phyloP scores from a whole-genome alignment of 2,113 vertebrate genomes.

The Gadus chalcogrammus region DNA sequence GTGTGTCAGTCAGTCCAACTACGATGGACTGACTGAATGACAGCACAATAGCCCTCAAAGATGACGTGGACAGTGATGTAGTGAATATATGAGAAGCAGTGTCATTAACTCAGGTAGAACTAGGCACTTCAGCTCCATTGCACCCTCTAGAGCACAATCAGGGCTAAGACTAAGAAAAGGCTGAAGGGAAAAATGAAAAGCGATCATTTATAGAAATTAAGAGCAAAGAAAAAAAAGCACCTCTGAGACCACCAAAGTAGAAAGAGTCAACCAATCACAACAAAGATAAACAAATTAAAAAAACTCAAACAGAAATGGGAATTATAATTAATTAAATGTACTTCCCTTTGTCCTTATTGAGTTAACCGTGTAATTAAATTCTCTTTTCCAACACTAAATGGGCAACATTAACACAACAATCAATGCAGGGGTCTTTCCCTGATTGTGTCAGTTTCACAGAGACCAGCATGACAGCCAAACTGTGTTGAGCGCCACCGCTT shows the following conservation, averaged over 20 bases:
- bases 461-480: not conserved
- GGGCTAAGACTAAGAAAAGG: constrained; percentile 2
- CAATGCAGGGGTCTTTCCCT: too few relatives aligned
- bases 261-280: constrained; percentile 7
- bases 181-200: not conserved
- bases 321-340: not conserved
- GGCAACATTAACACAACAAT: too few relatives aligned
- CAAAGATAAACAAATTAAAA: not conserved
- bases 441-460: not conserved
- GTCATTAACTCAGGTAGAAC: not conserved
- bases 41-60: too few relatives aligned
- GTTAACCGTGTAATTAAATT: too few relatives aligned
- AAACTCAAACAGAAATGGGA: not conserved
- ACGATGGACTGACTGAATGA: too few relatives aligned
- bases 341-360: too few relatives aligned
- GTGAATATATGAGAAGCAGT: too few relatives aligned
- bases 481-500: constrained; percentile 6
- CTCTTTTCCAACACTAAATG: too few relatives aligned
- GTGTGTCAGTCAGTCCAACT: too few relatives aligned
- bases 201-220: constrained; percentile 42
- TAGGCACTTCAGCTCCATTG: constrained; percentile 4
- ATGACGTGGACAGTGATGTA: too few relatives aligned
- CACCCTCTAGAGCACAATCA: constrained; percentile 41
- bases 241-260: not conserved
- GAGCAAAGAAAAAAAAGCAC: constrained; percentile 10